Conservation (phyloP, 2,797 vertebrate species). For the Sebastes vulpes region DNA sequence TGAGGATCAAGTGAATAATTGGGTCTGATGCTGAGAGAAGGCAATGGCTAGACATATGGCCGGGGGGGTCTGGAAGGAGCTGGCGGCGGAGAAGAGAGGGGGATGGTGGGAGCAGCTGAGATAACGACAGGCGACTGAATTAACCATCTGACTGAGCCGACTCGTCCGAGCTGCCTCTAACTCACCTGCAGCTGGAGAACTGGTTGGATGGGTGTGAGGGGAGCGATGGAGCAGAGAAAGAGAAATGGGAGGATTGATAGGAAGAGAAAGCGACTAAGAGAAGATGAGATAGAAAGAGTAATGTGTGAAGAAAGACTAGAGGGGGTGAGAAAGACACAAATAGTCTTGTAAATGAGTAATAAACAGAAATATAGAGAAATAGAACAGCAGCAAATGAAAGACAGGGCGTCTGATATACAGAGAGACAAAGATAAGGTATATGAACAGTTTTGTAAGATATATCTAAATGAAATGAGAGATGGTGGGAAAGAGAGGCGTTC, state of each 20-base stretch:
- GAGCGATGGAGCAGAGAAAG: neutral
- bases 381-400: neutral
- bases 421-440: neutral
- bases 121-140: constrained; percentile 3
- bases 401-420: neutral
- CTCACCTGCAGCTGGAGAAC: constrained; percentile 31
- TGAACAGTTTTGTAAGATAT: neutral
- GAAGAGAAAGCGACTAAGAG: neutral
- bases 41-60: constrained; percentile 70
- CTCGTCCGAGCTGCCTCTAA: neutral
- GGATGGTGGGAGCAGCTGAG: constrained; percentile 7
- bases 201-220: neutral
- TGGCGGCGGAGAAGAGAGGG: neutral
- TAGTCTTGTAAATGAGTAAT: neutral
- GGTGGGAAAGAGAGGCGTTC: neutral
- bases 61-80: constrained; percentile 40
- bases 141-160: constrained; percentile 30
- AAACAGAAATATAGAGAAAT: neutral
- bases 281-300: neutral
- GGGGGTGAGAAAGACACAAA: neutral
- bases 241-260: neutral
- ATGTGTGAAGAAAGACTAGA: neutral
- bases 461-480: neutral
- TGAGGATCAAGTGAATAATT: constrained; percentile 50
- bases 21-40: constrained; percentile 56